A percentile compares a stretch with the other conserved stretches of the same genome.
phyloP scores from a whole-genome alignment of 2,113 vertebrate genomes.

The Nasalis larvatus region DNA sequence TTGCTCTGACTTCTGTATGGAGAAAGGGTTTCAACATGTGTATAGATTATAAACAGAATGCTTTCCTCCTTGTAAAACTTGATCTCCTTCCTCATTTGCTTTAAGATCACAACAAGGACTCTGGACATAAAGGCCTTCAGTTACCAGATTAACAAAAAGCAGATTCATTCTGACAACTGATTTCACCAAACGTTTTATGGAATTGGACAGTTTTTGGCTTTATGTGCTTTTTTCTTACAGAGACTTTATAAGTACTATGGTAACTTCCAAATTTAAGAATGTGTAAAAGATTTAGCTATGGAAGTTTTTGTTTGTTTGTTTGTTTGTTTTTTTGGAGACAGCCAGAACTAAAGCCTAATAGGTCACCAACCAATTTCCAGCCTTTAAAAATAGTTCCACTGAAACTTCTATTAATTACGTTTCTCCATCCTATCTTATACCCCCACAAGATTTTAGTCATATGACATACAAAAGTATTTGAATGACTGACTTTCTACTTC shows the following conservation, averaged over 20 bases:
- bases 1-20: neutral
- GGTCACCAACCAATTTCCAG: neutral
- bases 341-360: neutral
- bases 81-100: neutral
- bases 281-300: neutral
- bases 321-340: neutral
- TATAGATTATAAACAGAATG: neutral
- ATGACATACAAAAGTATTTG: neutral
- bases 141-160: neutral
- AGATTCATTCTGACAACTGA: neutral
- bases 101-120: neutral
- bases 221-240: neutral
- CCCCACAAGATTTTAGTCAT: neutral
- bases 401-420: conserved; percentile 43
- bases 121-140: neutral
- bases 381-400: neutral
- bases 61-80: neutral
- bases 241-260: neutral
- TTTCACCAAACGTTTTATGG: neutral
- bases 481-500: neutral
- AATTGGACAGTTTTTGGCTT: neutral
- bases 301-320: neutral
- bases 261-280: neutral
- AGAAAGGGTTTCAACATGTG: neutral
- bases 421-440: neutral